Conservation (phyloP, 2,113 vertebrate species). For the Limnothrissa miodon region DNA sequence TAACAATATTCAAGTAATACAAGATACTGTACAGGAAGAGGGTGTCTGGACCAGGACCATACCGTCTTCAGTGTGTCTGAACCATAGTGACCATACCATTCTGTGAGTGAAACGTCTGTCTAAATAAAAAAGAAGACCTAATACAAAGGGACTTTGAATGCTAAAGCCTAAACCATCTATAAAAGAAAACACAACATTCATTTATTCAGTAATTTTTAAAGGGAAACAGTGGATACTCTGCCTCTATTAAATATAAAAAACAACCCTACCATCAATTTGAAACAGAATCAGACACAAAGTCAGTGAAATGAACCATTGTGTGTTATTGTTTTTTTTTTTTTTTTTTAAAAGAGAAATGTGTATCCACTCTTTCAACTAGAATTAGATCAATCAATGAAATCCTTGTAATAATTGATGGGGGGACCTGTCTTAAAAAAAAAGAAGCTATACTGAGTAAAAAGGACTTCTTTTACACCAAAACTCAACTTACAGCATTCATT, state of each 20-base stretch:
- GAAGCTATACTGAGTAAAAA: neutral
- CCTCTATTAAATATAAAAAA: constrained; percentile 10
- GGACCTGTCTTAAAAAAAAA: neutral
- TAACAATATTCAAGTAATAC: constrained; percentile 23
- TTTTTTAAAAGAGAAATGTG: neutral
- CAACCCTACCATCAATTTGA: constrained; percentile 4
- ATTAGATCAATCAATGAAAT: constrained; percentile 8
- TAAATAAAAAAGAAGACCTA: constrained; percentile 17
- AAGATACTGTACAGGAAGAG: constrained; percentile 8
- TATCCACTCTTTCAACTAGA: neutral
- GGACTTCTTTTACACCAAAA: neutral
- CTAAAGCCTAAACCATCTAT: constrained; percentile 10
- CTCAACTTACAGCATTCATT: constrained; percentile 37
- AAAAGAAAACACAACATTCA: constrained; percentile 17
- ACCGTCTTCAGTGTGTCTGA: neutral
- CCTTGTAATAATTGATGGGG: neutral
- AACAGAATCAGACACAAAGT: neutral
- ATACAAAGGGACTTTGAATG: neutral
- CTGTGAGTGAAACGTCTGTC: neutral
- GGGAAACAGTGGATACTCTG: constrained; percentile 14
- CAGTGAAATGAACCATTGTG: neutral
- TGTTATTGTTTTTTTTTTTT: constrained; percentile 8
- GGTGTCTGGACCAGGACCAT: neutral
- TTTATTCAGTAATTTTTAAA: neutral
- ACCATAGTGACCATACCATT: neutral